These are phyloP conservation scores for Polia nebulosa DNA, from an alignment of 2,888 invertebrate genomes.

Conservation along the genomic window DNA sequence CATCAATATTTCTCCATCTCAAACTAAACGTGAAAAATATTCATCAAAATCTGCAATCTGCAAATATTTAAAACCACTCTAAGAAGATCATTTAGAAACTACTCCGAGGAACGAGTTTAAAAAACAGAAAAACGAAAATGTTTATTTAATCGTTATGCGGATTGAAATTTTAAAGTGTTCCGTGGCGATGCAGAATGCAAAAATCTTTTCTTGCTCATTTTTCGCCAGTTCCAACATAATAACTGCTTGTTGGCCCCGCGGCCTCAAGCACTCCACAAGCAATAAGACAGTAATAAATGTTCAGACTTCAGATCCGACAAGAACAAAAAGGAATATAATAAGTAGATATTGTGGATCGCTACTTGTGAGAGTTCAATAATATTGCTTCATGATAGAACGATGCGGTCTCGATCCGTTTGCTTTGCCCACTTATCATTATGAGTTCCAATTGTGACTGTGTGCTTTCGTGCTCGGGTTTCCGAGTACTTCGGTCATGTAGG, in stretches of 20 bases:
- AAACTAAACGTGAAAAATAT: constrained; percentile 7
- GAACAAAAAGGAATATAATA: constrained; percentile 87
- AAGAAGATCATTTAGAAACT: constrained; percentile 49
- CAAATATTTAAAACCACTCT: constrained; percentile 31
- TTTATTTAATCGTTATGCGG: constrained; percentile 68
- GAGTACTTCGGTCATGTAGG: constrained; percentile 56
- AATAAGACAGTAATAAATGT: constrained; percentile 91
- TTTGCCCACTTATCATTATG: constrained; percentile 74
- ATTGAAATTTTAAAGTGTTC: constrained; percentile 72
- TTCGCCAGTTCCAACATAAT: constrained; percentile 89
- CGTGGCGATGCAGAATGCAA: constrained; percentile 79
- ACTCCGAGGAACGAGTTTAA: constrained; percentile 26
- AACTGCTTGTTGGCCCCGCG: constrained; percentile 87
- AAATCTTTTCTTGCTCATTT: constrained; percentile 86
- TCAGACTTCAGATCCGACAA: constrained; percentile 86
- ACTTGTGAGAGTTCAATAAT: constrained; percentile 84
- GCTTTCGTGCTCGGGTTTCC: constrained; percentile 66
- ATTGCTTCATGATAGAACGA: constrained; percentile 77
- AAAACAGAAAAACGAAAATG: constrained; percentile 57
- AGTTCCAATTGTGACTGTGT: constrained; percentile 70
- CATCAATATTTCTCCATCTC: not conserved
- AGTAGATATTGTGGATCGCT: constrained; percentile 88
- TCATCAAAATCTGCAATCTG: constrained; percentile 33
- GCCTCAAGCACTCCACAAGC: constrained; percentile 87
- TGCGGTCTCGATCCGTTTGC: constrained; percentile 73